A percentile compares a stretch with the other conserved stretches of the same genome.
phyloP scores from a whole-genome alignment of 2,113 vertebrate species.

The Hippocampus zosterae region DNA sequence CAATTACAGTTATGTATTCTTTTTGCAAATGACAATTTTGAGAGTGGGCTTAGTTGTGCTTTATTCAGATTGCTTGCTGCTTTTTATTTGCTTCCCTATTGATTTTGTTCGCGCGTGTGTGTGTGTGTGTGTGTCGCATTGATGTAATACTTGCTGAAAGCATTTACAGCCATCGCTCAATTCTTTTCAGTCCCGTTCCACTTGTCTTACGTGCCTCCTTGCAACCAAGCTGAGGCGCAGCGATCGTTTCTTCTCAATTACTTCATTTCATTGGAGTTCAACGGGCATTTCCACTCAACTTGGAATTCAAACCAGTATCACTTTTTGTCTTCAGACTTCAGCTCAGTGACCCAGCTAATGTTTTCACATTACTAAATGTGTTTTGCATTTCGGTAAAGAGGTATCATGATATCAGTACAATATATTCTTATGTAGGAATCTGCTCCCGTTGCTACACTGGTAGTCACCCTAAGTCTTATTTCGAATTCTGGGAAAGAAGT shows the following conservation, averaged over 20 bases:
- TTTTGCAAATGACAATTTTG: slow-evolving; percentile 24
- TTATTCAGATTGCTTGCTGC: slow-evolving; percentile 62
- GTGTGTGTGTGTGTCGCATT: slow-evolving; percentile 46
- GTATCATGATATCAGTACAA: too few species aligned
- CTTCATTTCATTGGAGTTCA: slow-evolving; percentile 9
- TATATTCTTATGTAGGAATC: slow-evolving; percentile 20
- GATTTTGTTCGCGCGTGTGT: slow-evolving; percentile 59
- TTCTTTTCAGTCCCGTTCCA: slow-evolving; percentile 43
- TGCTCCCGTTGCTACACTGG: slow-evolving; percentile 52
- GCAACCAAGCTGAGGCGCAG: neutral
- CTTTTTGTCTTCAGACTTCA: too few species aligned
- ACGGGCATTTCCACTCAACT: neutral
- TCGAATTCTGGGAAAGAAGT: slow-evolving; percentile 65
- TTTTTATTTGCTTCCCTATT: slow-evolving; percentile 74
- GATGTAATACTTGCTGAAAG: slow-evolving; percentile 77
- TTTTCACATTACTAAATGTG: too few species aligned
- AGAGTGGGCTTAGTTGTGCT: slow-evolving; percentile 48
- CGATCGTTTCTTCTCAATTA: neutral
- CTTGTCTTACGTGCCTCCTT: slow-evolving; percentile 24
- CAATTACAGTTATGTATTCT: slow-evolving; percentile 1
- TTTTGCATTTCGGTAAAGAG: too few species aligned
- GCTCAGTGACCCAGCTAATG: too few species aligned
- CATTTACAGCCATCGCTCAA: slow-evolving; percentile 69
- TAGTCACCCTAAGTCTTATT: slow-evolving; percentile 69
- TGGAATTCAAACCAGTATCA: slow-evolving; percentile 21